phyloP scores from a whole-genome alignment of 2,888 invertebrate genomes.

The Oscheius sp. region DNA sequence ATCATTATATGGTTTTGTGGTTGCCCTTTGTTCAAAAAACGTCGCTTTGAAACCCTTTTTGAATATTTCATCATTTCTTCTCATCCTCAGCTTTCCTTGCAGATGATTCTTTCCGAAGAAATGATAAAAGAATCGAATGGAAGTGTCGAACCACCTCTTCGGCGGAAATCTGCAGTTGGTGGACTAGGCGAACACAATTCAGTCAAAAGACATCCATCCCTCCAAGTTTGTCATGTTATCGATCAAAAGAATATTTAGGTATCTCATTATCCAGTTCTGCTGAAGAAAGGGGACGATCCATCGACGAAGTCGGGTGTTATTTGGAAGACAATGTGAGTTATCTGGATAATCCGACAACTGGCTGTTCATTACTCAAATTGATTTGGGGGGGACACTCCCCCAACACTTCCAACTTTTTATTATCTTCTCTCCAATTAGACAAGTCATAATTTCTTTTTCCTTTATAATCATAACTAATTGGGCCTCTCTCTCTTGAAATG shows the following conservation, averaged over 20 bases:
- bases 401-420: no score
- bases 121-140: not conserved
- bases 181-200: not conserved
- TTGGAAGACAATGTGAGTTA: slow-evolving; percentile 27
- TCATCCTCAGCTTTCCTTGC: not conserved
- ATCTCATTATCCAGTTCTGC: slow-evolving; percentile 22
- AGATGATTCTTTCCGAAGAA: slow-evolving; percentile 7
- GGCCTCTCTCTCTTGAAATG: not conserved
- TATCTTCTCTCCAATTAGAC: no score
- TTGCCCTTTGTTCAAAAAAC: no score
- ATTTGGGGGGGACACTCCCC: no score
- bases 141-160: not conserved
- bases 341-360: slow-evolving; percentile 3
- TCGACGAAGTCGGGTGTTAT: slow-evolving; percentile 22
- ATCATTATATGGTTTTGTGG: no score
- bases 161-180: slow-evolving; percentile 12
- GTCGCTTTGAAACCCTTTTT: no score
- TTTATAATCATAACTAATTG: not conserved
- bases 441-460: not conserved
- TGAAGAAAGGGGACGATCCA: slow-evolving; percentile 6
- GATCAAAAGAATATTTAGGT: slow-evolving; percentile 8
- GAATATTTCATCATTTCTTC: no score
- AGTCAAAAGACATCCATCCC: slow-evolving; percentile 16
- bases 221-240: not conserved
- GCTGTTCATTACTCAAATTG: slow-evolving; percentile 23